These are phyloP conservation scores for Brachionus koreanus DNA, from an alignment of 1,140 invertebrate species.

Conservation along the genomic window DNA sequence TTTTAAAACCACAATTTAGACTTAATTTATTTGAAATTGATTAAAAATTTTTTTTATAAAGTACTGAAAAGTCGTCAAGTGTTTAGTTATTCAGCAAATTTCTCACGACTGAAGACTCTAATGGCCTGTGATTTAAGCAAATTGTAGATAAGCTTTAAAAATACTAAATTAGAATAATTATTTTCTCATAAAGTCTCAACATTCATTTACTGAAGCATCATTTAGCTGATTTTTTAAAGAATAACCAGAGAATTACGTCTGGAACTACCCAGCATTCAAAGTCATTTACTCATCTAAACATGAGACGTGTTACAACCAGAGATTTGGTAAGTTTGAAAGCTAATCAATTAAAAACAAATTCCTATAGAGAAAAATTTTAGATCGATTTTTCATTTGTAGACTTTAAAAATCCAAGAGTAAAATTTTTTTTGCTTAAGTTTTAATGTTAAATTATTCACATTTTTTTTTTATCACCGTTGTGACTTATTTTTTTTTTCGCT, in stretches of 20 bases:
- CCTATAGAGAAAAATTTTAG: not conserved
- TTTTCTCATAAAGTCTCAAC: conserved; percentile 1
- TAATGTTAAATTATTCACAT: not conserved
- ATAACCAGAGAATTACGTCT: not conserved
- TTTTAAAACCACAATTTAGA: too few relatives aligned
- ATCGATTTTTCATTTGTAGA: conserved; percentile 24
- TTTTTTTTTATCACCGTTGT: not conserved
- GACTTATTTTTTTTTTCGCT: not conserved
- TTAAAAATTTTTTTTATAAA: conserved; percentile 45
- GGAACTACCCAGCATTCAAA: not conserved
- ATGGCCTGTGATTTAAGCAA: conserved; percentile 55
- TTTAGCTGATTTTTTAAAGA: conserved; percentile 17
- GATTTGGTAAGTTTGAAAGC: conserved; percentile 37
- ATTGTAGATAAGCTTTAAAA: conserved; percentile 50
- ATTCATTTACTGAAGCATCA: conserved; percentile 26
- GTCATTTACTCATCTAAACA: not conserved
- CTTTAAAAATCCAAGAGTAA: conserved; percentile 14
- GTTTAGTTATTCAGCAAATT: conserved; percentile 58
- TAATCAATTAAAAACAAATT: not conserved
- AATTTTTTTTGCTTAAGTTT: not conserved
- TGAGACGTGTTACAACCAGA: not conserved
- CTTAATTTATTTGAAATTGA: too few relatives aligned
- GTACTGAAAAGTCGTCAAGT: conserved; percentile 55
- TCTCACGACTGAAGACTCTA: conserved; percentile 57
- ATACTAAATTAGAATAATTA: not conserved